Evolutionary conservation across 2,113 vertebrate genomes (phyloP).

Genomic region (Galemys pyrenaicus): DNA sequence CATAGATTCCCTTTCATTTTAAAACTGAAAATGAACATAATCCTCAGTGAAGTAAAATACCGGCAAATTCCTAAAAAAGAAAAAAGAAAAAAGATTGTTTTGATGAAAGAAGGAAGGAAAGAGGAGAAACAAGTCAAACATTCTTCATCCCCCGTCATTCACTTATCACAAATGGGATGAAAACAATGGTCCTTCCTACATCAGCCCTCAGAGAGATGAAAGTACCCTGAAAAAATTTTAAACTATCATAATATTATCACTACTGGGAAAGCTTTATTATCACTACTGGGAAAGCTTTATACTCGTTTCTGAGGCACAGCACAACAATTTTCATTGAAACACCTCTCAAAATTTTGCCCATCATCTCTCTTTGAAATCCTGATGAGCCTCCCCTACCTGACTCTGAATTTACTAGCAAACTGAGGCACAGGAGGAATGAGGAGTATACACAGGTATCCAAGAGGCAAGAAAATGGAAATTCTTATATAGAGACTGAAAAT

Average conservation of each 20-base stretch:
- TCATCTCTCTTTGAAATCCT: not conserved
- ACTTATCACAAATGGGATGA: not conserved
- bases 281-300: not conserved
- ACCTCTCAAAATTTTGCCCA: not conserved
- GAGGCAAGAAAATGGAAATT: not conserved
- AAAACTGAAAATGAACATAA: not conserved
- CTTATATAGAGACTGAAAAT: not conserved
- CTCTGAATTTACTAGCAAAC: slow-evolving; percentile 18
- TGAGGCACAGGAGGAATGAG: not conserved
- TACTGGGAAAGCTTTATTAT: not conserved
- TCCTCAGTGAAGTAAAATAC: not conserved
- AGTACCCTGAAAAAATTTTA: not conserved
- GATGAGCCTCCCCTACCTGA: not conserved
- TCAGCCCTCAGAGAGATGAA: not conserved
- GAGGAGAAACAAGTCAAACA: not conserved
- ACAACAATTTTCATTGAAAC: not conserved
- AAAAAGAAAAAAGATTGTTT: not conserved
- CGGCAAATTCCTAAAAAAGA: not conserved
- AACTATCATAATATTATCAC: not conserved
- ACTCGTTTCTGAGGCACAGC: not conserved
- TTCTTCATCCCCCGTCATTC: not conserved
- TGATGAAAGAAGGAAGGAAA: not conserved
- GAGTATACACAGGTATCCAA: not conserved
- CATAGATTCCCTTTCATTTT: not conserved
- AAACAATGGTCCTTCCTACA: not conserved